phyloP scores from a whole-genome alignment of 1,140 invertebrate genomes.

The Drosophila pachea region DNA sequence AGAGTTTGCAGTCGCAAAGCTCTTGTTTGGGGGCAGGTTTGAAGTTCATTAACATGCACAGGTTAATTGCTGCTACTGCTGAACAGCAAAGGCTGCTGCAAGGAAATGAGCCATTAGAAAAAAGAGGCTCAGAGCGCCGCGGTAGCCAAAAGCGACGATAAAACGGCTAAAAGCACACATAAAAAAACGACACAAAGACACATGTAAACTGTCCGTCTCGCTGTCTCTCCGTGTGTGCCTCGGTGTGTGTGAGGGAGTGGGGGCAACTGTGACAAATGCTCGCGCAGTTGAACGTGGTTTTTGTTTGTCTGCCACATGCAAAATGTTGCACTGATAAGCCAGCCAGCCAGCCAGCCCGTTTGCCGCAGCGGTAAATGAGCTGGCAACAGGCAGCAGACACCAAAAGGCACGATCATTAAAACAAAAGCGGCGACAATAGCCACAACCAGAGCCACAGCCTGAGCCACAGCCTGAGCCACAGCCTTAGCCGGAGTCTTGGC shows the following conservation, averaged over 20 bases:
- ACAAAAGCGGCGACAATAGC: slow-evolving; percentile 70
- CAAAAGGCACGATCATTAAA: slow-evolving; percentile 71
- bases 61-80: slow-evolving; percentile 61
- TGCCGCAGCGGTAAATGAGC: slow-evolving; percentile 58
- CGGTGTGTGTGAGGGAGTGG: slow-evolving; percentile 26
- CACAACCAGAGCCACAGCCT: slow-evolving; percentile 28
- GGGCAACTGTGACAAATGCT: slow-evolving; percentile 70
- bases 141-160: slow-evolving; percentile 66
- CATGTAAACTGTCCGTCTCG: slow-evolving; percentile 62
- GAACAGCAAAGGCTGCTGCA: slow-evolving; percentile 31
- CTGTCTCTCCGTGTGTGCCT: slow-evolving; percentile 5
- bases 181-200: slow-evolving; percentile 66
- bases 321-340: slow-evolving; percentile 75
- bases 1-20: slow-evolving; percentile 35
- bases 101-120: slow-evolving; percentile 77
- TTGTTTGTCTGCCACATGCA: slow-evolving; percentile 63
- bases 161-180: slow-evolving; percentile 75
- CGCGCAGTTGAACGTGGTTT: slow-evolving; percentile 51
- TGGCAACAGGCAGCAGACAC: slow-evolving; percentile 24
- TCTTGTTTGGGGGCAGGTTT: slow-evolving; percentile 48
- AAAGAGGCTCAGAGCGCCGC: slow-evolving; percentile 62
- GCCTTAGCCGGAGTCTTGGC: background rate
- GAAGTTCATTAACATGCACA: slow-evolving; percentile 78
- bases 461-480: slow-evolving; percentile 33
- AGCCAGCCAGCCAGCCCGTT: slow-evolving; percentile 28